Conservation (phyloP, 1,140 invertebrate genomes). For the Saxidomus purpurata region DNA sequence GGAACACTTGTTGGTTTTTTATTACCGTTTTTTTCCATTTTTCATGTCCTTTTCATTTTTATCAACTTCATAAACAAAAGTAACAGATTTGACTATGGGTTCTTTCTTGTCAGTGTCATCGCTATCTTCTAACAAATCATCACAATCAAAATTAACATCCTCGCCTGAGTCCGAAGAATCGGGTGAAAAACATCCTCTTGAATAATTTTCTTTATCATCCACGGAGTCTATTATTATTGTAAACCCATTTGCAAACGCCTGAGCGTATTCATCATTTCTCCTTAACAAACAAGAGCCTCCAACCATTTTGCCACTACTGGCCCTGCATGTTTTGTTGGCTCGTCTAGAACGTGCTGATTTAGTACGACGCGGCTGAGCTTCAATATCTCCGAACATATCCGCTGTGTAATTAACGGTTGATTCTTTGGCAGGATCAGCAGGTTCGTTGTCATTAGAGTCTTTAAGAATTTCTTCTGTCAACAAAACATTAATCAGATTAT, state of each 20-base stretch:
- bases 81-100: slow-evolving; percentile 9
- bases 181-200: not conserved
- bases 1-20: not conserved
- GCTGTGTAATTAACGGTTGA: slow-evolving; percentile 8
- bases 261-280: slow-evolving; percentile 43
- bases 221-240: slow-evolving; percentile 49
- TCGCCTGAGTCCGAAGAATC: slow-evolving; percentile 1
- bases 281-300: slow-evolving; percentile 2
- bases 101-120: slow-evolving; percentile 32
- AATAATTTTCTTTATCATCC: slow-evolving; percentile 35
- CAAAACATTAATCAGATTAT: too few species aligned
- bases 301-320: not conserved
- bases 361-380: not conserved
- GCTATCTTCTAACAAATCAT: not conserved
- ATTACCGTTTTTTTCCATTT: not conserved
- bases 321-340: not conserved
- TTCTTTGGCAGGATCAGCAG: not conserved
- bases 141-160: slow-evolving; percentile 1
- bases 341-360: not conserved
- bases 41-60: not conserved
- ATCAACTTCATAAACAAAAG: not conserved
- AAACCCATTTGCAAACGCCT: slow-evolving; percentile 54
- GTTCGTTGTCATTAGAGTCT: not conserved
- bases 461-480: slow-evolving; percentile 18
- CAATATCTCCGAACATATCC: slow-evolving; percentile 62